A percentile compares a stretch with the other conserved stretches of the same genome.
These are phyloP conservation scores for Ornithoptera alexandrae DNA, from an alignment of 2,888 invertebrate species.

Conservation along the genomic window DNA sequence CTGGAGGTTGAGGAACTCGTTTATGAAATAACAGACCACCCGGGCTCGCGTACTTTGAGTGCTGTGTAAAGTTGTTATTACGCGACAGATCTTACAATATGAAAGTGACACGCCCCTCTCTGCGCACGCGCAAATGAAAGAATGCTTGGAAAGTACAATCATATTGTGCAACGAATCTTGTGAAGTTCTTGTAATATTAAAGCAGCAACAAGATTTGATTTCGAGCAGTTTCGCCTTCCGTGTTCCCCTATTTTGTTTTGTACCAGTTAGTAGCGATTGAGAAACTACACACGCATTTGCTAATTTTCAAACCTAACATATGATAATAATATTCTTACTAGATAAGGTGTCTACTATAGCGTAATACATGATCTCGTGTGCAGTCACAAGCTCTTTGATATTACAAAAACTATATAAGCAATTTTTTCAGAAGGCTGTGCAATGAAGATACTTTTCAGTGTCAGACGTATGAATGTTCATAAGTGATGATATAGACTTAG, in stretches of 20 bases:
- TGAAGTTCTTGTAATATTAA: conserved; percentile 79
- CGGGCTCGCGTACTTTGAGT: conserved; percentile 43
- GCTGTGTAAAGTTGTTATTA: conserved; percentile 44
- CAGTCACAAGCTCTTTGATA: conserved; percentile 70
- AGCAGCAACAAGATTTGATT: conserved; percentile 75
- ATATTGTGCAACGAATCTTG: conserved; percentile 81
- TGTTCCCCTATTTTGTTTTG: conserved; percentile 71
- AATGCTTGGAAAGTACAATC: conserved; percentile 79
- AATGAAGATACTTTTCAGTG: conserved; percentile 72
- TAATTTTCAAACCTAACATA: conserved; percentile 29
- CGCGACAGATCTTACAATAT: conserved; percentile 64
- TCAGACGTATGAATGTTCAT: conserved; percentile 76
- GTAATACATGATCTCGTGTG: conserved; percentile 26
- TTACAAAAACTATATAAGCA: conserved; percentile 75
- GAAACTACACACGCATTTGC: conserved; percentile 73
- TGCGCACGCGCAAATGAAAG: conserved; percentile 69
- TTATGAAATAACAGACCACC: conserved; percentile 55
- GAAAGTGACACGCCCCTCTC: conserved; percentile 74
- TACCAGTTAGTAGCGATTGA: conserved; percentile 61
- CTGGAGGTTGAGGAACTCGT: conserved; percentile 72
- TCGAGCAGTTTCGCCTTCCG: conserved; percentile 72
- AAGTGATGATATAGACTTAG: conserved; percentile 71
- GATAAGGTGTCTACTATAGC: conserved; percentile 19
- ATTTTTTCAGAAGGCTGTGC: conserved; percentile 77
- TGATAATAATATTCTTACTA: conserved; percentile 21